Evolutionary conservation across 2,797 vertebrate species (phyloP), one percentile per base, ranked within the genome.

Genomic region (Holocentrus rufus): DNA sequence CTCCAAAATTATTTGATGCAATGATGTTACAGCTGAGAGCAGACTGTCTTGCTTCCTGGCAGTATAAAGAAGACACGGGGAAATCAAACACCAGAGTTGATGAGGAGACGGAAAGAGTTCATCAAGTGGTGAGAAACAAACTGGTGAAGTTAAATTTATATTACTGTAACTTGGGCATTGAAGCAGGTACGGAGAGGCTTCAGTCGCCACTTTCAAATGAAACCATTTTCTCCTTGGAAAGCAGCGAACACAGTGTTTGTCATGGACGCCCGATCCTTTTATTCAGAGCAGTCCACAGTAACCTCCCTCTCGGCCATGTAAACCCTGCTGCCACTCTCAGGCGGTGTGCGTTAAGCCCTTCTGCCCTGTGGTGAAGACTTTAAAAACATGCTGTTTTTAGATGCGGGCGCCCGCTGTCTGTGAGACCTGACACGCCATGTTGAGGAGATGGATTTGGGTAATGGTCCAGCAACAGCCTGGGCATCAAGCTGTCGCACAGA

Each of bases 391-490:
- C 87, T 90, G 86, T 69, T 82, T 76, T 82, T 72, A 82, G 55
- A 84, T 58, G 58, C 60, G 23, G 64, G 63, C 76, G 34, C 82
- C 84, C 11, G 73, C 87, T 73, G 88, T 57, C 80, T 62, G 60
- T 34, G 34, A 80, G 71, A 69, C 42, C 72, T 72, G 61, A 79
- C 65, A 52, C 63, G 60, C 73, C 44, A 80, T n/a, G 66, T 69
- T 68, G 61, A 79, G 20, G 70, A 84, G 83, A 89, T 81, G 69
- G 84, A 83, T 88, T 86, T 86, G 79, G 79, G 77, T 90, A 87
- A 91, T 90, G 85, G 81, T 84, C 83, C 89, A 80, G 79, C 79
- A 81, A 83, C 61, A 82, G 72, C 74, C 74, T 63, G 61, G 64
- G 58, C 76, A 64, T 88, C 79, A 88, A 63, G 77, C 77, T 80